Base-by-base conservation (phyloP, 1,140 invertebrate genomes). In the Plectrocnemia conspersa region DNA sequence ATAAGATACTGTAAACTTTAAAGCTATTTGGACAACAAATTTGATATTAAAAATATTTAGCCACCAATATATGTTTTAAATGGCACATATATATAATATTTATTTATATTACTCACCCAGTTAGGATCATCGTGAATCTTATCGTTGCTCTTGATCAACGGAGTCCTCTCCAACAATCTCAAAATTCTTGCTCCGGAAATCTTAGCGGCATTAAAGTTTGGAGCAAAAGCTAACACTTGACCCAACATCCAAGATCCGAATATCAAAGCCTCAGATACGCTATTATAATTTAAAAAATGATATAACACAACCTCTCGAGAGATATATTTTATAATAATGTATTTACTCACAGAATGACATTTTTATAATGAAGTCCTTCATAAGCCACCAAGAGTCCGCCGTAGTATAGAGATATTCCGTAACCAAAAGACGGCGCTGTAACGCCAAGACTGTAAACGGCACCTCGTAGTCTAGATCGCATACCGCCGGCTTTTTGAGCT, bases 161-260 rank as follows among this genome's bases (percentile, higher is more conserved):
- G 83, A 1, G 72, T 67, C 10, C 85, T 68, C 52, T 80, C 78
- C 10, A 88, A 63, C 0, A 85, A 71, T 38, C 74, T 66, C 54
- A 87, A 81, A 33, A 91, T 82, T 50, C 84, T 78, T 10, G 82
- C 82, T 1, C 89, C 91, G 0, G 92, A 86, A 5, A 86, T 72
- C 64, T 86, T 79, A 2, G 89, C 92, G 58, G 87, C 90, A 29
- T 85, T 85, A 67, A 92, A 91, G 64, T 90, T 92, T 0, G 91
- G 91, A 1, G 89, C 88, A 64, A 90, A 91, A 0, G 89, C 86
- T 10, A 91, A 72, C 0, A 88, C 84, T 66, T 92, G 86, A 0
- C 88, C 91, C 54, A 93, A 72, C 79, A 91, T 88, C 82, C 88
- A 89, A 0, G 88, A 88, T 3, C 91, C 91, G 68, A 93, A 89